phyloP scores from a whole-genome alignment of 2,113 vertebrate species.

The Calyptomena viridis region DNA sequence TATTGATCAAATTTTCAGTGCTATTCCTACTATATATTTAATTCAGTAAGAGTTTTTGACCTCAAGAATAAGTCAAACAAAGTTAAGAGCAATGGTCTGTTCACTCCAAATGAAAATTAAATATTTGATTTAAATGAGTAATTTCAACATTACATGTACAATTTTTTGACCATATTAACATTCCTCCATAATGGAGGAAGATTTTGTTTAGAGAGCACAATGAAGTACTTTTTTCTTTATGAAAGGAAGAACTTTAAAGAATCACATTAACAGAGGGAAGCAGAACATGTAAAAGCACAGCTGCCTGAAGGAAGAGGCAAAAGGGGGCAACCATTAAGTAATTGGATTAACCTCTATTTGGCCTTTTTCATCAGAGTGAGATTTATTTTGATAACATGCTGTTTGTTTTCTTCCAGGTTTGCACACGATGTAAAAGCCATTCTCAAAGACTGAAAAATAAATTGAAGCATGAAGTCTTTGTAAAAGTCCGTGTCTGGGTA shows the following conservation, averaged over 20 bases:
- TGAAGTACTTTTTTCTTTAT: background rate
- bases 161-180: background rate
- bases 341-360: conserved; percentile 51
- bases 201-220: background rate
- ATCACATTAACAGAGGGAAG: background rate
- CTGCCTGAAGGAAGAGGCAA: conserved; percentile 37
- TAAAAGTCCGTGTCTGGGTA: background rate
- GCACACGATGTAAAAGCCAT: background rate
- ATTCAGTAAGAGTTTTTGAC: background rate
- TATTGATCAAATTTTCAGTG: background rate
- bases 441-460: conserved; percentile 10
- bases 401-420: conserved; percentile 29
- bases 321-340: conserved; percentile 44
- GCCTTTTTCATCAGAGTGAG: conserved; percentile 35
- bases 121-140: background rate
- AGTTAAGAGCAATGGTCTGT: background rate
- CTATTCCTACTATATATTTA: background rate
- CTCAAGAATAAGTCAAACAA: background rate
- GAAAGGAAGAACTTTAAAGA: background rate
- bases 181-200: background rate
- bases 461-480: background rate
- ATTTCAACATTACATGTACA: background rate
- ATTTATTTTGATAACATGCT: conserved; percentile 45
- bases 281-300: conserved; percentile 13
- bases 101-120: background rate